These are phyloP conservation scores for Liparis tanakae DNA, from an alignment of 2,797 vertebrate species.

Conservation along the genomic window DNA sequence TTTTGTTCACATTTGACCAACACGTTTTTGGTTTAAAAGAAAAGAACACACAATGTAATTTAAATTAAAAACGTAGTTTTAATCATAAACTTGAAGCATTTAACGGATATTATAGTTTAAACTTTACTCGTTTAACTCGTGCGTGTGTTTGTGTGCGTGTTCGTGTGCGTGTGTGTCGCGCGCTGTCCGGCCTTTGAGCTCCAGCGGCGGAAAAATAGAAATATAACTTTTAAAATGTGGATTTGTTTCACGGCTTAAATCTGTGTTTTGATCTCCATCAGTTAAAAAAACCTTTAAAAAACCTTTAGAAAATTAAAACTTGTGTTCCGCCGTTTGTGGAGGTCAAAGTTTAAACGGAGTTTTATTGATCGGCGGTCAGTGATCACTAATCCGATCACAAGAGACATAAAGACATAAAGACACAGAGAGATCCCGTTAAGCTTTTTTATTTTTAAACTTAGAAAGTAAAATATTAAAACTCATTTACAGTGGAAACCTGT, in stretches of 20 bases:
- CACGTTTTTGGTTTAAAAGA: background rate
- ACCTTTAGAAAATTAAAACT: background rate
- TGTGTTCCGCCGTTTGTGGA: background rate
- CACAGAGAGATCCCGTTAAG: too few relatives aligned
- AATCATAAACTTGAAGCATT: background rate
- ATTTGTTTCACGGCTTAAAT: constrained; percentile 16
- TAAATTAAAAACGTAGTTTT: background rate
- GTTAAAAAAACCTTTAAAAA: background rate
- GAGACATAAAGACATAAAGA: background rate
- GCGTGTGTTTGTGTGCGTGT: background rate
- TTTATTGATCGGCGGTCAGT: constrained; percentile 12
- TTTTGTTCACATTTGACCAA: background rate
- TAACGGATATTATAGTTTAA: background rate
- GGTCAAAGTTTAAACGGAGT: constrained; percentile 28
- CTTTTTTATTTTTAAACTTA: too few relatives aligned
- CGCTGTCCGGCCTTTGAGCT: background rate
- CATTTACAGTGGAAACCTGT: background rate
- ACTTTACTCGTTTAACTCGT: background rate
- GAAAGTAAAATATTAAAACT: background rate
- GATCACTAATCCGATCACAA: background rate
- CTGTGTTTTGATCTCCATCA: too few relatives aligned
- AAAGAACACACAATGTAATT: background rate
- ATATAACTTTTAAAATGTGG: background rate
- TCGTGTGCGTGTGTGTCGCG: background rate
- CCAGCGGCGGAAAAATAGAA: background rate